Base-by-base conservation (phyloP, 2,888 invertebrate species). In the Lithophane socia region DNA sequence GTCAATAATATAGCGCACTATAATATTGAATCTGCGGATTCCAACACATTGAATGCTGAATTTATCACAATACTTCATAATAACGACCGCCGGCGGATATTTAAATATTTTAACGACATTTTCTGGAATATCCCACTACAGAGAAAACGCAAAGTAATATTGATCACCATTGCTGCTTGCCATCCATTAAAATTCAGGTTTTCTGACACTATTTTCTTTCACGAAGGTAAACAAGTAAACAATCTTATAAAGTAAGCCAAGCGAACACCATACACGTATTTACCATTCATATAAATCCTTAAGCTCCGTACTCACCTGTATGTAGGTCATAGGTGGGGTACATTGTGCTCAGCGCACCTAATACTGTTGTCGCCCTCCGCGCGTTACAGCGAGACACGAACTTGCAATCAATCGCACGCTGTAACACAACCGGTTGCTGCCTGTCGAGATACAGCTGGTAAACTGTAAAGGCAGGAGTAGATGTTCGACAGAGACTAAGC, bases 321-420 rank as follows among this genome's bases (percentile, higher is more conserved):
- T n/a, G 79, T 75, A 82, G 79, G 63, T 77, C 76, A 67, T 66
- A 29, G 54, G n/a, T 52, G 61, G 37, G 56, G 66, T 70, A 68
- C 18, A 61, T 29, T 68, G 58, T 49, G 64, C 42, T 71, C 47
- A 52, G 67, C 75, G 29, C 80, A 65, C 69, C 24, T 78, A 85
- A 77, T 70, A 75, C 63, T 56, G 63, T 63, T 72, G 78, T 84
- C 83, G 42, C 74, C 58, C 42, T 61, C 72, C 82, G 52, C 72
- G 60, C 42, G 61, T 42, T 61, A 66, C 52, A 58, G 70, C 24
- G 73, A 44, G 16, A 84, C 84, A 84, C 49, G 82, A 82, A 75
- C 82, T 72, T 13, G 73, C 82, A 85, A 84, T 84, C 85, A 79
- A 82, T 84, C 68, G 75, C 65, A 37, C 9, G 73, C 5, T 73